A percentile compares a stretch with the other conserved stretches of the same genome.
Conservation (phyloP, 2,797 vertebrate species). For the Onychomys torridus region DNA sequence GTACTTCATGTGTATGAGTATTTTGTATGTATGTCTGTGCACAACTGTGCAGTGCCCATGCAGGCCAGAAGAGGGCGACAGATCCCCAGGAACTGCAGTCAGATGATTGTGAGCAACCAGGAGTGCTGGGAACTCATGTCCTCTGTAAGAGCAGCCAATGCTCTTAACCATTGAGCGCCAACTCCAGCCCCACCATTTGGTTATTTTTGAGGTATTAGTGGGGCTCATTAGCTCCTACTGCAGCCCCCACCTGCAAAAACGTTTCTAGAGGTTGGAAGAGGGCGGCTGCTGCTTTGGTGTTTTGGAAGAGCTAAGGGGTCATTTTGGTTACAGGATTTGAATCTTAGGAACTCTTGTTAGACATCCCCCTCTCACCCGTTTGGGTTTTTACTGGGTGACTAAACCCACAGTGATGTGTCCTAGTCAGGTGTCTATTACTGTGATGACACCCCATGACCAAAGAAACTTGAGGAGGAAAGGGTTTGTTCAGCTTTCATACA, state of each 20-base stretch:
- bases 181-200: background rate
- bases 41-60: background rate
- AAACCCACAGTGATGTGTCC: too few species aligned
- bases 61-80: background rate
- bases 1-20: background rate
- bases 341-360: background rate
- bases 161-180: background rate
- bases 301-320: background rate
- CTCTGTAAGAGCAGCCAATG: background rate
- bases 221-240: background rate
- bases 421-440: too few species aligned
- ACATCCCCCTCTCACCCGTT: background rate
- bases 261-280: background rate
- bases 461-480: too few species aligned
- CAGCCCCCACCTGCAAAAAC: background rate
- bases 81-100: background rate
- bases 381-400: background rate
- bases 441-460: too few species aligned
- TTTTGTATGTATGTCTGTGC: background rate
- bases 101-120: background rate
- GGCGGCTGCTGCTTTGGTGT: background rate
- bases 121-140: background rate
- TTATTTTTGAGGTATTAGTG: background rate
- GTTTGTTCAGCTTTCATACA: too few species aligned
- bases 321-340: background rate